Percentiles rank a stretch among this genome's conserved stretches.
phyloP scores from a whole-genome alignment of 2,113 vertebrate species.

The Nesoenas mayeri region DNA sequence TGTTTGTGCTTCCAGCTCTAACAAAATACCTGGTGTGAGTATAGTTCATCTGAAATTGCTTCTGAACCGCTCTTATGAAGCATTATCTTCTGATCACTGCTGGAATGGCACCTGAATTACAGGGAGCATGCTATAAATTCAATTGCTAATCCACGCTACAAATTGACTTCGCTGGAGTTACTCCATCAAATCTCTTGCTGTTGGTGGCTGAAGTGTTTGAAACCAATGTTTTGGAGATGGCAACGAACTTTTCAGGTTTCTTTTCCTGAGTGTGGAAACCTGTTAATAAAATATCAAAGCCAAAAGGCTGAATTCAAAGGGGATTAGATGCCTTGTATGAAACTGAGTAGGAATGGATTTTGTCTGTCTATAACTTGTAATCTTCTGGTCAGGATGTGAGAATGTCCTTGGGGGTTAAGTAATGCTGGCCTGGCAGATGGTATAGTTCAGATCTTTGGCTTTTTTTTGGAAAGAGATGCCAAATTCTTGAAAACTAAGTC shows the following conservation, averaged over 20 bases:
- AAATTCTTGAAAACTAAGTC: background rate
- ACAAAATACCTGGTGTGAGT: background rate
- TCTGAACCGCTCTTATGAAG: background rate
- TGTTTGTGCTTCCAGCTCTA: background rate
- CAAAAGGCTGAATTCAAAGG: background rate
- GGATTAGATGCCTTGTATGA: background rate
- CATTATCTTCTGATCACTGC: background rate
- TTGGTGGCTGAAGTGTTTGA: background rate
- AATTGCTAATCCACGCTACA: accelerated
- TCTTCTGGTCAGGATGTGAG: background rate
- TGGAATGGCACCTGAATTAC: background rate
- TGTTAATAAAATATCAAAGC: background rate
- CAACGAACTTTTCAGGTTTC: background rate
- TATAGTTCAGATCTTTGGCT: background rate
- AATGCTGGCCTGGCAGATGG: background rate
- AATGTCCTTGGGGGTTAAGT: background rate
- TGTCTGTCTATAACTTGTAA: background rate
- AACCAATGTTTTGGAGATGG: background rate
- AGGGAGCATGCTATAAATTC: background rate
- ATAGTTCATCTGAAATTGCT: background rate
- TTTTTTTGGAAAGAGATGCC: background rate
- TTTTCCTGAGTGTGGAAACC: background rate
- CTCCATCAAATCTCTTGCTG: background rate
- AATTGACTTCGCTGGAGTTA: background rate
- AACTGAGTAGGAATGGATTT: background rate